A percentile compares a stretch with the other conserved stretches of the same genome.
phyloP scores from a whole-genome alignment of 2,113 vertebrate species.

The Neodon shergylaensis region DNA sequence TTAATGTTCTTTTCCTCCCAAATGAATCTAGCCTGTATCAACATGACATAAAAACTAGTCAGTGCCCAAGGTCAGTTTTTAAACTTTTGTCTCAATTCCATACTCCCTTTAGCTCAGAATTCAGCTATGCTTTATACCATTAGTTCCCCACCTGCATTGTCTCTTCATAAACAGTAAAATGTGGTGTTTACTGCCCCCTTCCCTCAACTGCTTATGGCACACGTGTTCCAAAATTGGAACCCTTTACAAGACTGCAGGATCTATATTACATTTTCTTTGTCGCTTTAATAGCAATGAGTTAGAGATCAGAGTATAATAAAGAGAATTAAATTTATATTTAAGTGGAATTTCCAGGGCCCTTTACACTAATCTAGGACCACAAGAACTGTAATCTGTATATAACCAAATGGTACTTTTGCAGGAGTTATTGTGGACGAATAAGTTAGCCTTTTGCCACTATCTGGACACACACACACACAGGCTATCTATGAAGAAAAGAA shows the following conservation, averaged over 20 bases:
- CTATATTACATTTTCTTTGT: not conserved
- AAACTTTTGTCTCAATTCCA: not conserved
- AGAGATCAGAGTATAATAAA: not conserved
- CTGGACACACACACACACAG: no score
- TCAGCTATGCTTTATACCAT: not conserved
- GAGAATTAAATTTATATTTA: not conserved
- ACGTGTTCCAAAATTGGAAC: not conserved
- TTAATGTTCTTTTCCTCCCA: not conserved
- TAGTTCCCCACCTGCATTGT: not conserved
- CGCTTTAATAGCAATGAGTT: not conserved
- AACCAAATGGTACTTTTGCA: not conserved
- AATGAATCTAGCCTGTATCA: not conserved
- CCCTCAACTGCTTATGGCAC: not conserved
- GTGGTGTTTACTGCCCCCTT: not conserved
- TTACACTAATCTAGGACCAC: not conserved
- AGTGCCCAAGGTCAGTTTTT: not conserved
- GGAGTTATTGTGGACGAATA: not conserved
- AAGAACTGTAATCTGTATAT: not conserved
- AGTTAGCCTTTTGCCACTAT: not conserved
- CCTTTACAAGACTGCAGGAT: not conserved
- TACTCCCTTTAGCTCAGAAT: not conserved
- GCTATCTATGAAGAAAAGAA: not conserved
- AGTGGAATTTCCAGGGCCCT: not conserved
- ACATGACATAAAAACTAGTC: not conserved
- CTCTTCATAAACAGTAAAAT: not conserved